phyloP scores from a whole-genome alignment of 1,140 invertebrate genomes.

The Leptoteleia sp. region DNA sequence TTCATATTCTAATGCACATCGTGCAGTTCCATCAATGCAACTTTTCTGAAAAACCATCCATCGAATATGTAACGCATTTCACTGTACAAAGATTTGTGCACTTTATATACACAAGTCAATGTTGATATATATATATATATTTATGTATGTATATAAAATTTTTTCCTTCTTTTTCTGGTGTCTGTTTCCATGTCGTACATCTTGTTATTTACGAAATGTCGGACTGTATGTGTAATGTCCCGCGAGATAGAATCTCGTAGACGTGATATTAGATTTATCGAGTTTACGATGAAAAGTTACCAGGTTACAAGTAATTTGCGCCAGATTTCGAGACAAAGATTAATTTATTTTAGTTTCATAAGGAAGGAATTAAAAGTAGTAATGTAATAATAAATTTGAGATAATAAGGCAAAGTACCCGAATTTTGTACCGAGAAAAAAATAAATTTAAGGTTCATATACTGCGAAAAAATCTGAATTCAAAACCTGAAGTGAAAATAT shows the following conservation, averaged over 20 bases:
- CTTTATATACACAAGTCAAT: slow-evolving; percentile 59
- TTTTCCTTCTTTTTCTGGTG: slow-evolving; percentile 20
- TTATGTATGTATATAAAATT: too few relatives aligned
- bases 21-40: slow-evolving; percentile 44
- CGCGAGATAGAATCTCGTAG: slow-evolving; percentile 9
- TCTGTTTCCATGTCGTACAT: slow-evolving; percentile 20
- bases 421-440: too few relatives aligned
- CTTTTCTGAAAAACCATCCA: slow-evolving; percentile 38
- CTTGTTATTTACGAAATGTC: slow-evolving; percentile 24
- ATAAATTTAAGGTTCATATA: too few relatives aligned
- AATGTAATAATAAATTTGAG: too few relatives aligned
- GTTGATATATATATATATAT: too few relatives aligned
- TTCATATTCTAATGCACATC: slow-evolving; percentile 50
- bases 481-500: too few relatives aligned
- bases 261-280: slow-evolving; percentile 6
- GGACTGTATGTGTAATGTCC: slow-evolving; percentile 15
- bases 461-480: too few relatives aligned
- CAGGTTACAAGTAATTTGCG: too few relatives aligned
- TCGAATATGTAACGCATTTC: slow-evolving; percentile 38
- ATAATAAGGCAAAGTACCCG: too few relatives aligned
- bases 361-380: too few relatives aligned
- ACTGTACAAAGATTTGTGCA: slow-evolving; percentile 44
- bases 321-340: too few relatives aligned
- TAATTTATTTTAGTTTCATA: too few relatives aligned
- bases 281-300: not conserved